Evolutionary conservation across 2,797 vertebrate species (phyloP).

Genomic region (Eulemur coronatus): DNA sequence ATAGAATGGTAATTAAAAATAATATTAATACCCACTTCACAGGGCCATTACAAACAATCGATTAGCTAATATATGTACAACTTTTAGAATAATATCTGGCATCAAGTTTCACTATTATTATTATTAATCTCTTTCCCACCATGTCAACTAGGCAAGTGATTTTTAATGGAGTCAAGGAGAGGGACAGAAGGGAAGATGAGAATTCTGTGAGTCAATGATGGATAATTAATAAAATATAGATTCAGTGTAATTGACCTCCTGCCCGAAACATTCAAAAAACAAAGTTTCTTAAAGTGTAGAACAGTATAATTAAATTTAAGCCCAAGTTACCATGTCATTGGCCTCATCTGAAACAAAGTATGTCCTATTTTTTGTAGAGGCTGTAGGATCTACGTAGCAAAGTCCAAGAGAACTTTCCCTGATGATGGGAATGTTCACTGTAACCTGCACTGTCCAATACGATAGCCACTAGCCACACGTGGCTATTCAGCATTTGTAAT

Average conservation of each 20-base stretch:
- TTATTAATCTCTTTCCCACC: background rate
- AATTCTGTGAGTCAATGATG: background rate
- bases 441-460: background rate
- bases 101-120: background rate
- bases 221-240: slow-evolving; percentile 13
- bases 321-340: background rate
- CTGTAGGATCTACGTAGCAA: accelerated
- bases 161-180: background rate
- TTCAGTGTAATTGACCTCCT: background rate
- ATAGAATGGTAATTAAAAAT: background rate
- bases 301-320: background rate
- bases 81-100: background rate
- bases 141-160: background rate
- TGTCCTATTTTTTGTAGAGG: background rate
- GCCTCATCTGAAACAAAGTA: background rate
- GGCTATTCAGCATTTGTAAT: background rate
- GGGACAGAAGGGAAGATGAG: background rate
- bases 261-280: background rate
- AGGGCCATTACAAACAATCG: background rate
- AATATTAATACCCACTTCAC: background rate
- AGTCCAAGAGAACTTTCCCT: background rate
- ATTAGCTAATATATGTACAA: background rate
- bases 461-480: background rate
- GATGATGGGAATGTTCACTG: background rate
- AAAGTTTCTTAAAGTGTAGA: slow-evolving; percentile 7